Evolutionary conservation across 2,113 vertebrate genomes (phyloP).

Genomic region (Syngnathoides biaculeatus): DNA sequence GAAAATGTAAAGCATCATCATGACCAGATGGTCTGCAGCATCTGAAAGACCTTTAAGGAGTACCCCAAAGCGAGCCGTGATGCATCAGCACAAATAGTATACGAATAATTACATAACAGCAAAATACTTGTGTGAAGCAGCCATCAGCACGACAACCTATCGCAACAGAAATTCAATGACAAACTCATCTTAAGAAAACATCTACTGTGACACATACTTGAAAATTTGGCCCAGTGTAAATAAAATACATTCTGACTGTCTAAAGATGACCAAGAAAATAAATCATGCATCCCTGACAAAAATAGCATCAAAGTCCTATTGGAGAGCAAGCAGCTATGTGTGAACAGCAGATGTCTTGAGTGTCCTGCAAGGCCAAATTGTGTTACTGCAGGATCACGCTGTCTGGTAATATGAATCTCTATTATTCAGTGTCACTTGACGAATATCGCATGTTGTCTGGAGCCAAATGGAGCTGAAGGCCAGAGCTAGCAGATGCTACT

Average conservation of each 20-base stretch:
- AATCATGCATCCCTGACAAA: slow-evolving; percentile 13
- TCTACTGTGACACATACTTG: neutral
- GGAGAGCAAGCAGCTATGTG: slow-evolving; percentile 28
- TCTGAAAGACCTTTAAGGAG: slow-evolving; percentile 4
- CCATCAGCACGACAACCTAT: neutral
- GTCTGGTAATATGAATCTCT: slow-evolving; percentile 28
- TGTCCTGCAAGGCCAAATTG: slow-evolving; percentile 31
- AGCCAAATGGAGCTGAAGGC: slow-evolving; percentile 31
- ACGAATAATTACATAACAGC: neutral
- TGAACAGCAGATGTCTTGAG: slow-evolving; percentile 50
- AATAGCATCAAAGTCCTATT: slow-evolving; percentile 26
- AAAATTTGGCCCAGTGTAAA: neutral
- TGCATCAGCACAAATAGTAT: slow-evolving; percentile 8
- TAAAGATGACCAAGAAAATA: slow-evolving; percentile 3
- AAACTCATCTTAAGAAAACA: neutral
- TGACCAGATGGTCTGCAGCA: slow-evolving; percentile 23
- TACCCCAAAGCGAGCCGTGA: slow-evolving; percentile 8
- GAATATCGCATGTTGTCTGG: slow-evolving; percentile 35
- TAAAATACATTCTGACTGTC: neutral
- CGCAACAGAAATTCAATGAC: neutral
- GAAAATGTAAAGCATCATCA: slow-evolving; percentile 8
- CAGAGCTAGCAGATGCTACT: slow-evolving; percentile 36
- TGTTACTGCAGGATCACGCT: slow-evolving; percentile 33
- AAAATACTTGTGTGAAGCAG: neutral
- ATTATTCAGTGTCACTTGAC: slow-evolving; percentile 50